These are phyloP conservation scores for Sipunculus nudus DNA, from an alignment of 2,888 invertebrate genomes.

Conservation along the genomic window DNA sequence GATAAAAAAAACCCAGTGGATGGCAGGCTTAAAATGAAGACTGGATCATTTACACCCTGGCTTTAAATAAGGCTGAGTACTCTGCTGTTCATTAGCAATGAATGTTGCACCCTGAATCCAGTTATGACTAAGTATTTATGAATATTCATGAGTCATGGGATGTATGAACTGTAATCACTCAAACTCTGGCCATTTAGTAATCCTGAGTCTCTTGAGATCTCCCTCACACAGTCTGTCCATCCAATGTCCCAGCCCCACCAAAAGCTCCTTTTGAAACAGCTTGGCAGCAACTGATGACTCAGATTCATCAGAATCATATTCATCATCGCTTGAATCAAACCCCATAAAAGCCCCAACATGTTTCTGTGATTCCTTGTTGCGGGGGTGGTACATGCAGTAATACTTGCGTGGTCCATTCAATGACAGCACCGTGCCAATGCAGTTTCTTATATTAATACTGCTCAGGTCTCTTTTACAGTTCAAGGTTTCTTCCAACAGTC, in stretches of 20 bases:
- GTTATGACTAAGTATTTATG: no score
- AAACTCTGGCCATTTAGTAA: constrained; percentile 93
- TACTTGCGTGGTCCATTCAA: constrained; percentile 96
- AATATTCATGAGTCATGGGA: no score
- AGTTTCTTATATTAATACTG: constrained; percentile 85
- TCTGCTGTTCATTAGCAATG: no score
- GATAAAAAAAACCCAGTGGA: no score
- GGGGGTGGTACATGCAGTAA: constrained; percentile 93
- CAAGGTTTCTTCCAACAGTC: constrained; percentile 78
- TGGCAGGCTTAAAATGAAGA: no score
- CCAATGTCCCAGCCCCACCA: constrained; percentile 93
- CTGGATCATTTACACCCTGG: no score
- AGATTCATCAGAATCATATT: constrained; percentile 33
- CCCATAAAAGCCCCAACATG: constrained; percentile 23
- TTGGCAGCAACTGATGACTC: constrained; percentile 41
- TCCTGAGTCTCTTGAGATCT: constrained; percentile 91
- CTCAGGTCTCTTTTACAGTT: constrained; percentile 81
- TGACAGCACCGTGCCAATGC: constrained; percentile 90
- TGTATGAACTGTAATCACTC: neutral
- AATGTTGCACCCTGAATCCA: no score
- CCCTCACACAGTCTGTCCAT: constrained; percentile 96
- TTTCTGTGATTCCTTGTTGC: neutral
- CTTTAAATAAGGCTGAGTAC: no score
- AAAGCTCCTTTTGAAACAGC: constrained; percentile 47
- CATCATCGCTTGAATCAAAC: constrained; percentile 18